Evolutionary conservation across 2,113 vertebrate species (phyloP).

Genomic region (Eublepharis macularius): DNA sequence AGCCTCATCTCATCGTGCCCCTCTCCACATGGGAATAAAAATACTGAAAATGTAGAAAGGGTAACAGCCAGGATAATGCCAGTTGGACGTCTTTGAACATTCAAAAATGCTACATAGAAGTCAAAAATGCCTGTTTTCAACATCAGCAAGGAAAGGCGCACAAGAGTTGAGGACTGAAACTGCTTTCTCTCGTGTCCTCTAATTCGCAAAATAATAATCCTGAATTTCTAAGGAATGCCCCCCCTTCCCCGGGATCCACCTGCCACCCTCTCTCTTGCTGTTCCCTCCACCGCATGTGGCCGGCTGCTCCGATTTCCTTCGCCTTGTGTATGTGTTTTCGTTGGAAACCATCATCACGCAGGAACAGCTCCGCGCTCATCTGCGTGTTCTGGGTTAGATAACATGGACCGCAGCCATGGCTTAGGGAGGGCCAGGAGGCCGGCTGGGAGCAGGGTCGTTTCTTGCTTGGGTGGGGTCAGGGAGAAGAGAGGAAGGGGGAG

Average conservation of each 20-base stretch:
- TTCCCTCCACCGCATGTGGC: neutral
- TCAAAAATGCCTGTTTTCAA: too few species aligned
- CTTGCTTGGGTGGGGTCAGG: constrained; percentile 3
- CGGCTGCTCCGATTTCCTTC: neutral
- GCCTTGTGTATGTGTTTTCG: neutral
- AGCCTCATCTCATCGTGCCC: too few species aligned
- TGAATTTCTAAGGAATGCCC: neutral
- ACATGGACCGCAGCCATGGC: neutral
- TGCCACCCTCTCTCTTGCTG: neutral
- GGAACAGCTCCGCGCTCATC: neutral
- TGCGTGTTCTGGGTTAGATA: constrained; percentile 1
- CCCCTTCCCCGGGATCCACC: neutral
- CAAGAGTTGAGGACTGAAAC: too few species aligned
- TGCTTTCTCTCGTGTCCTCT: too few species aligned
- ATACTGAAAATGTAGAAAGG: too few species aligned
- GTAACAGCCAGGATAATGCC: too few species aligned
- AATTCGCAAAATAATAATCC: neutral
- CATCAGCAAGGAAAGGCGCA: too few species aligned
- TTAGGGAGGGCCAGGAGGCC: neutral
- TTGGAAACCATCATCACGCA: neutral
- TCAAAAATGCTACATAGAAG: too few species aligned
- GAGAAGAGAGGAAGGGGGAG: constrained; percentile 10
- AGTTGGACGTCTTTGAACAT: too few species aligned
- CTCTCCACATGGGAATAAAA: too few species aligned
- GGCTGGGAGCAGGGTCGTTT: constrained; percentile 17